Base-by-base conservation (phyloP, 2,797 vertebrate genomes). In the Danio jaintianensis region DNA sequence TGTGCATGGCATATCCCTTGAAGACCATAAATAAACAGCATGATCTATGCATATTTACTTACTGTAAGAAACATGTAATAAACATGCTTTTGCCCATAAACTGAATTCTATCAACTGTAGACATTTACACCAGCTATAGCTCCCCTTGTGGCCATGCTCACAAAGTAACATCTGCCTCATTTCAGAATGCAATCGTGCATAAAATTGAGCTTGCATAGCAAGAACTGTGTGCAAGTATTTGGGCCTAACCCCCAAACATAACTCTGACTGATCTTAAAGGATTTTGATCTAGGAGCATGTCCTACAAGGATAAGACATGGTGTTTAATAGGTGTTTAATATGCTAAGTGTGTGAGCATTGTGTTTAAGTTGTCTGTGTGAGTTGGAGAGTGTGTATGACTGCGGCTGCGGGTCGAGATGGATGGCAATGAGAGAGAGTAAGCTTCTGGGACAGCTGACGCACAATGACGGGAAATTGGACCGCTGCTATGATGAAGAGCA, bases 171-270 rank as follows among this genome's bases (percentile, higher is more conserved):
- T 42, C 45, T 43, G 62, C 7, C 13, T n/a, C 20, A 22, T 76
- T 76, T 43, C 61, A 76, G 62, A 55, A 66, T 52, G 18, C 75
- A 59, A 68, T 63, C 18, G 43, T 22, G 42, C 75, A n/a, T 77
- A 62, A 47, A 68, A 68, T 78, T 53, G 61, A n/a, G 38, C 13
- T 50, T 53, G n/a, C 48, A 53, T 66, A 43, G 59, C 61, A 72
- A 42, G n/a, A 43, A 20, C 15, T 9, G 40, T 36, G 22, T 48
- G 64, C 63, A 47, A 5, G 11, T 36, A 50, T 38, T 59, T 59
- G 64, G 29, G 22, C n/a, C 36, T 36, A 73, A 59, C 2, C 43
- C 53, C 8, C 47, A 45, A 50, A 78, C 63, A 45, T 58, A 45
- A 77, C 16, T 64, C 13, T 10, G 18, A 58, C 20, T 20, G 18